Conservation (phyloP, 2,113 vertebrate species). For the Alethe diademata region DNA sequence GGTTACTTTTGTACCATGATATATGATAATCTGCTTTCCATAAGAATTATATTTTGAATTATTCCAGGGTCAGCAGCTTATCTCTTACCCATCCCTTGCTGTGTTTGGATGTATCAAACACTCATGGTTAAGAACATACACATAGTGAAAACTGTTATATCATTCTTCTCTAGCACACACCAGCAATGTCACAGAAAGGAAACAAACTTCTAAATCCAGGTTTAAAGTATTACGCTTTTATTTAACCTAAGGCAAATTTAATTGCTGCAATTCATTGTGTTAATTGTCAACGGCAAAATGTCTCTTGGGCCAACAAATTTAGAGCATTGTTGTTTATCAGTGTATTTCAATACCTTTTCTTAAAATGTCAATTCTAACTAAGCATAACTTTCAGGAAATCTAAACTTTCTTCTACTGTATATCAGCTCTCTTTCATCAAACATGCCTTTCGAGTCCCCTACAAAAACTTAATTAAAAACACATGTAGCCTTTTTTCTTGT, state of each 20-base stretch:
- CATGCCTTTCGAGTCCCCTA: neutral
- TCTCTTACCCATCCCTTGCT: neutral
- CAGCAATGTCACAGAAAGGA: neutral
- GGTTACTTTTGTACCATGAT: neutral
- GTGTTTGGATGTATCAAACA: neutral
- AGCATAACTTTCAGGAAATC: neutral
- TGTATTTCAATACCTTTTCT: neutral
- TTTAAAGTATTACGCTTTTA: slow-evolving; percentile 1
- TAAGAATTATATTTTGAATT: neutral
- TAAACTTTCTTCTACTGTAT: neutral
- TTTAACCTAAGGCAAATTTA: slow-evolving; percentile 3
- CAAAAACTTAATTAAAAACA: neutral
- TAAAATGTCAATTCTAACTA: neutral
- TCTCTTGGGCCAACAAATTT: neutral
- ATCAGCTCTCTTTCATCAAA: neutral
- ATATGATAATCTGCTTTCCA: neutral
- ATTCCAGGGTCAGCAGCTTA: neutral
- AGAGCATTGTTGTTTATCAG: neutral
- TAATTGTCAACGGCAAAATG: neutral
- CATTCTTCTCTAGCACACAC: neutral
- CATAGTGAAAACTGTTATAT: neutral
- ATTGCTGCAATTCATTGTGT: neutral
- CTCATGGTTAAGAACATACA: neutral
- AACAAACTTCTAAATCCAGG: neutral
- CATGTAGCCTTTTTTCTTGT: neutral